Evolutionary conservation across 2,797 vertebrate genomes (phyloP), one percentile per base, ranked within the genome.

Genomic region (Lepus oiostolus): DNA sequence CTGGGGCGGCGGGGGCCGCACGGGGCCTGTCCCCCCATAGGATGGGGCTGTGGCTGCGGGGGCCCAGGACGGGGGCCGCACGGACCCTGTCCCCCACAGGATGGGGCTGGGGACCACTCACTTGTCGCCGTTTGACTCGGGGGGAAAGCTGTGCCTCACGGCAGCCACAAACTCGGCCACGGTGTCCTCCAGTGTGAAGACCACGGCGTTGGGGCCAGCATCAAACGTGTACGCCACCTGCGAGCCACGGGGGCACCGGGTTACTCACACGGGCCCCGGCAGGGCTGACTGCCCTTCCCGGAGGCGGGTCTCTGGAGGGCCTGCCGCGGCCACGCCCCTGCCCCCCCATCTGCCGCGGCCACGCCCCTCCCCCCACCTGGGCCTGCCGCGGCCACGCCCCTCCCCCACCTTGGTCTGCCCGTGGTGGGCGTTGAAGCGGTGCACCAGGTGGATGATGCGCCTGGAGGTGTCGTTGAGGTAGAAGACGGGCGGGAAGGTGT

Each of bases 401-500:
- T 32, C 28, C 3, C 19, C 11, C 19, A 28, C 99, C 99, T 99
- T 99, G 1, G 98, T 99, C 96, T 98, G 96, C 1, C 98, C 97
- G 0, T 99, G 98, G 98, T 99, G 98, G 58, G 95, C 60, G 74
- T 99, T 99, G 97, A 99, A 99, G 88, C 98, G 97, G 96, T 99
- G 99, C 0, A 98, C 99, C 96, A 99, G 93, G 82, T 95, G 98
- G 72, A 99, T 99, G 97, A 99, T 96, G 60, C 90, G 98, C 58
- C 98, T 98, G 0, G 99, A 99, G 77, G 99, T 93, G 60, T 99
- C 98, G 0, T 94, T 99, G 81, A 99, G 99, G 98, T 99, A 99
- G 96, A 99, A 99, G 97, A 99, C 99, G 42, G 99, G 99, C 0
- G 99, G 99, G 96, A 99, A 99, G n/a, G 99, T 99, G 98, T 99